Base-by-base conservation (phyloP, 2,113 vertebrate species). In the Plotosus lineatus region DNA sequence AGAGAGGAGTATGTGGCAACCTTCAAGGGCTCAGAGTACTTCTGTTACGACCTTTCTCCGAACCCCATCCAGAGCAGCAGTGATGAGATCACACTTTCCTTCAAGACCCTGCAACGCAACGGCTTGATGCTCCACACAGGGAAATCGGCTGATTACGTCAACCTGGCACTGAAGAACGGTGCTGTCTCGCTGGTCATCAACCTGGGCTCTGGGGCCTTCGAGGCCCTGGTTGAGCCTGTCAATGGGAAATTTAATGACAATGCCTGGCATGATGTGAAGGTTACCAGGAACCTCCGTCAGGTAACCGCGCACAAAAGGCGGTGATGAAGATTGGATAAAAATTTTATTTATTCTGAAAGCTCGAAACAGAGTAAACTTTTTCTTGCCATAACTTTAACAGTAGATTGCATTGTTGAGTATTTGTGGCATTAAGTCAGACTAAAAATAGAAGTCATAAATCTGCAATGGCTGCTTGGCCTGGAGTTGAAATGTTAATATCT, bases 221-320 rank as follows among this genome's bases (percentile, higher is more conserved):
- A 99, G 95, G 98, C 98, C 19, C 93, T 99, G 93, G 97, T 99
- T 95, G 98, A 99, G 93, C 98, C 98, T 1, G 98, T 99, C 94
- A 99, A 99, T 90, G 98, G 98, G 91, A 99, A 99, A 94, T 99
- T 99, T 96, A 99, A 99, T 95, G 98, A 99, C 96, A 99, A 99
- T 96, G 93, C 94, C 94, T 99, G 98, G 98, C 98, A 99, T 94
- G 97, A 99, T 94, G 98, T 99, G 92, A 99, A 99, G 96, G 98
- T 99, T 94, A 99, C 98, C 92, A 96, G 98, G 95, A 99, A 99
- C 94, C 96, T 99, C 94, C 97, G 98, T 98, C 98, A 99, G 98
- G 98, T 99, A 99, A 98, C 96, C 94, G 91, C 92, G 91, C 91
- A 63, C 75, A 87, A 84, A 87, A 77, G 68, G 83, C 80, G 82